phyloP scores from a whole-genome alignment of 2,113 vertebrate genomes.

The Percina caprodes region DNA sequence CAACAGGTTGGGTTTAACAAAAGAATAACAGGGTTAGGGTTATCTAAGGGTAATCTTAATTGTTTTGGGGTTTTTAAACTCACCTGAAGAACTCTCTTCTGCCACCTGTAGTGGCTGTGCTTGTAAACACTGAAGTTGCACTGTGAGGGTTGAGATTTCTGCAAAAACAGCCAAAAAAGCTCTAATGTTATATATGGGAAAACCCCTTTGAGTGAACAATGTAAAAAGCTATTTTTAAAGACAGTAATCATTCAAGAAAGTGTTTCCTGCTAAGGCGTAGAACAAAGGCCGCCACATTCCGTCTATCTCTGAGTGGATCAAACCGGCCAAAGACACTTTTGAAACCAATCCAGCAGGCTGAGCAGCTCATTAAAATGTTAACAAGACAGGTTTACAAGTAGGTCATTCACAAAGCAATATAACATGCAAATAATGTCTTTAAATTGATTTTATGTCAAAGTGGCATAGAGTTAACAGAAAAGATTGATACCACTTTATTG shows the following conservation, averaged over 20 bases:
- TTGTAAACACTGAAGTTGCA: slow-evolving; percentile 88
- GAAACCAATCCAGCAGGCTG: slow-evolving; percentile 41
- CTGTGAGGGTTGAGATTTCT: slow-evolving; percentile 71
- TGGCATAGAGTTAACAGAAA: background rate
- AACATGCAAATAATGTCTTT: no score
- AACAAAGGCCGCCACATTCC: background rate
- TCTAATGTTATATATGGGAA: background rate
- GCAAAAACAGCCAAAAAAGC: slow-evolving; percentile 5
- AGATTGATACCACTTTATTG: background rate
- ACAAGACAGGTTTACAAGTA: background rate
- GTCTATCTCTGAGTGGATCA: background rate
- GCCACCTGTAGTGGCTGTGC: slow-evolving; percentile 83
- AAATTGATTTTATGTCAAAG: background rate
- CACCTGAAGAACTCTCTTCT: slow-evolving; percentile 87
- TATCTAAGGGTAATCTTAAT: no score
- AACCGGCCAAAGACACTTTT: background rate
- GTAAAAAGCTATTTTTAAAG: background rate
- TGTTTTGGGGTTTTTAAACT: no score
- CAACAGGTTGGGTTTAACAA: no score
- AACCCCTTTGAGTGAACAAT: background rate
- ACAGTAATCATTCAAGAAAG: background rate
- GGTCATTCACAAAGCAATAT: background rate
- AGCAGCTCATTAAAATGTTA: slow-evolving; percentile 1
- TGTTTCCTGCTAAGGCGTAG: background rate
- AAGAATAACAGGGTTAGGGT: no score